Conservation (phyloP, 2,113 vertebrate genomes). For the Drymodes brunneopygia region DNA sequence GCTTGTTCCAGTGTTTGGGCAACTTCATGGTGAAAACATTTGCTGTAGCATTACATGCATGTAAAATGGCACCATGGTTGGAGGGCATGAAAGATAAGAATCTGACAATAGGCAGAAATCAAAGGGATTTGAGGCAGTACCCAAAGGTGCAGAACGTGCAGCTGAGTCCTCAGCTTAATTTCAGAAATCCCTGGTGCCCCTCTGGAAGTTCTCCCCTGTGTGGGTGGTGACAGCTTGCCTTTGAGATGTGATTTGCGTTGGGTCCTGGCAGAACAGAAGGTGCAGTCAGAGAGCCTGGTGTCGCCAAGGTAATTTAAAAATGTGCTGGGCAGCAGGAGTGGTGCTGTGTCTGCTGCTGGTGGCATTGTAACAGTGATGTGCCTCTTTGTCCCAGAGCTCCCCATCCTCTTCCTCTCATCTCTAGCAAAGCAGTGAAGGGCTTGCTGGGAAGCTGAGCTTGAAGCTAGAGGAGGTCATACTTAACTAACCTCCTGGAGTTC, state of each 20-base stretch:
- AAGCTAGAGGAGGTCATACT: constrained; percentile 67
- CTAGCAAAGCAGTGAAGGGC: constrained; percentile 50
- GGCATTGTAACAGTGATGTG: background rate
- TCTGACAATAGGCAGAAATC: background rate
- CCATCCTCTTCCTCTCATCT: background rate
- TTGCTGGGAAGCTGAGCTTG: constrained; percentile 64
- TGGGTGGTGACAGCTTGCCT: background rate
- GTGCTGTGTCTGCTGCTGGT: background rate
- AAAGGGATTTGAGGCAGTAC: background rate
- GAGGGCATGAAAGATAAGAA: background rate
- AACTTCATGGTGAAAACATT: background rate
- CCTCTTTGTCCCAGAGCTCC: constrained; percentile 28
- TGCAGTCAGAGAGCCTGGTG: background rate
- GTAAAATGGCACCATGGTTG: background rate
- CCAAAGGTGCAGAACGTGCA: background rate
- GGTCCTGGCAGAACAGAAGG: background rate
- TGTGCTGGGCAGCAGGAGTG: background rate
- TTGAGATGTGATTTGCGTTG: background rate
- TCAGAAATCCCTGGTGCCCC: background rate
- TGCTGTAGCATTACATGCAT: background rate
- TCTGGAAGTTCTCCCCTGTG: background rate
- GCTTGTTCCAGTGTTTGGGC: background rate
- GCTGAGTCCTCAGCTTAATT: background rate
- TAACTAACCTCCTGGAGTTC: constrained; percentile 68
- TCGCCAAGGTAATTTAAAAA: background rate